A percentile compares a stretch with the other conserved stretches of the same genome.
Evolutionary conservation across 2,888 invertebrate genomes (phyloP).

Genomic region (Atrina japonica): DNA sequence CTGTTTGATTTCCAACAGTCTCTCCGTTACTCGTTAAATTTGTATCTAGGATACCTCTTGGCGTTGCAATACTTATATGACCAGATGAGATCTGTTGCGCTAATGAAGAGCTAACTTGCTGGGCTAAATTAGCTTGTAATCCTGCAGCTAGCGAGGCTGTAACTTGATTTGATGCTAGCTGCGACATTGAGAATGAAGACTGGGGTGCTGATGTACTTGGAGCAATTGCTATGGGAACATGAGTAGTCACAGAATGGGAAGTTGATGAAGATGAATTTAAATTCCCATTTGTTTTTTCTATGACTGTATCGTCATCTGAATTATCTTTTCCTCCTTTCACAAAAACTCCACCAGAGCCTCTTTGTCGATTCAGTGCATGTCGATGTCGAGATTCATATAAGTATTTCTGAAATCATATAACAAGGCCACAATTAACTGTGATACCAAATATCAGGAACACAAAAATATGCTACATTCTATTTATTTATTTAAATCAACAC

Average conservation of each 20-base stretch:
- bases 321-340: slow-evolving; percentile 55
- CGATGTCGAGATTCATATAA: slow-evolving; percentile 97
- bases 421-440: slow-evolving; percentile 8
- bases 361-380: slow-evolving; percentile 97
- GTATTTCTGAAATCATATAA: slow-evolving; percentile 90
- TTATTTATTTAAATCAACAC: too few relatives aligned
- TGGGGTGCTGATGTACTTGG: slow-evolving; percentile 28
- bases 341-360: slow-evolving; percentile 97
- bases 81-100: slow-evolving; percentile 24
- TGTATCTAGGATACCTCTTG: slow-evolving; percentile 12
- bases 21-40: slow-evolving; percentile 16
- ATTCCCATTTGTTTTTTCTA: slow-evolving; percentile 28
- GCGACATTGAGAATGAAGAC: slow-evolving; percentile 21
- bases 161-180: slow-evolving; percentile 8
- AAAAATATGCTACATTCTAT: too few relatives aligned
- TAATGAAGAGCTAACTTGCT: neutral
- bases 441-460: neutral
- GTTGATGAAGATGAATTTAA: slow-evolving; percentile 13
- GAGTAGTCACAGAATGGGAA: slow-evolving; percentile 22
- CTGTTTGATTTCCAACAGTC: slow-evolving; percentile 7
- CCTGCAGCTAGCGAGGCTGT: neutral
- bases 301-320: slow-evolving; percentile 9
- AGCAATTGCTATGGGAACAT: slow-evolving; percentile 39
- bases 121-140: slow-evolving; percentile 8
- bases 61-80: slow-evolving; percentile 16